These are phyloP conservation scores for Eurypyga helias DNA, from an alignment of 2,113 vertebrate species.

Conservation along the genomic window DNA sequence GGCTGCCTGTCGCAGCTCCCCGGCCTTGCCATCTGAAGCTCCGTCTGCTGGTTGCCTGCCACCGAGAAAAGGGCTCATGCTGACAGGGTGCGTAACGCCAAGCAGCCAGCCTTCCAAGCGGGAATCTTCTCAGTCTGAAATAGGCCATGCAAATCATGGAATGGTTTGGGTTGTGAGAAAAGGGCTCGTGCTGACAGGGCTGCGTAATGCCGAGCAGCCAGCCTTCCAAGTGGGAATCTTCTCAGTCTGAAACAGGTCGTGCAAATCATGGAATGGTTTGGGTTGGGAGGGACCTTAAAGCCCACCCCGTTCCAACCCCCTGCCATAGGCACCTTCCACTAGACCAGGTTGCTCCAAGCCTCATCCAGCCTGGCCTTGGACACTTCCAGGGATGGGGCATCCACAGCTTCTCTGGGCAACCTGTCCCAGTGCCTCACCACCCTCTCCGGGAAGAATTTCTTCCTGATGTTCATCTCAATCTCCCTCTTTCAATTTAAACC, in stretches of 20 bases:
- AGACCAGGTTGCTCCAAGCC: no score
- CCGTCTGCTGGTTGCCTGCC: not conserved
- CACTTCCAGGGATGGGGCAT: no score
- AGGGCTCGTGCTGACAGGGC: fast-evolving
- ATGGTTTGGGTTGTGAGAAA: fast-evolving
- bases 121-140: not conserved
- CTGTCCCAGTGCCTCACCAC: no score
- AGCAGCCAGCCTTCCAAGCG: not conserved
- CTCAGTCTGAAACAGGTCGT: not conserved
- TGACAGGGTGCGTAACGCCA: fast-evolving
- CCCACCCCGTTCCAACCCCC: no score
- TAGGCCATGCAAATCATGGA: not conserved
- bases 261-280: no score
- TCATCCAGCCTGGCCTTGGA: no score
- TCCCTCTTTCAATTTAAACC: no score
- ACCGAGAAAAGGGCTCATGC: fast-evolving
- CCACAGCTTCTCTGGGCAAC: no score
- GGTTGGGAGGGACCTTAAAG: no score
- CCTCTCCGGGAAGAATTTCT: no score
- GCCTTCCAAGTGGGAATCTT: not conserved
- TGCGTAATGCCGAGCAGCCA: not conserved
- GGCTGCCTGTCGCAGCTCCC: not conserved
- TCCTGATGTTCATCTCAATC: no score
- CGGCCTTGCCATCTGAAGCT: not conserved
- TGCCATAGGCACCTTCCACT: no score